phyloP scores from a whole-genome alignment of 2,797 vertebrate genomes.

The Aselliscus stoliczkanus region DNA sequence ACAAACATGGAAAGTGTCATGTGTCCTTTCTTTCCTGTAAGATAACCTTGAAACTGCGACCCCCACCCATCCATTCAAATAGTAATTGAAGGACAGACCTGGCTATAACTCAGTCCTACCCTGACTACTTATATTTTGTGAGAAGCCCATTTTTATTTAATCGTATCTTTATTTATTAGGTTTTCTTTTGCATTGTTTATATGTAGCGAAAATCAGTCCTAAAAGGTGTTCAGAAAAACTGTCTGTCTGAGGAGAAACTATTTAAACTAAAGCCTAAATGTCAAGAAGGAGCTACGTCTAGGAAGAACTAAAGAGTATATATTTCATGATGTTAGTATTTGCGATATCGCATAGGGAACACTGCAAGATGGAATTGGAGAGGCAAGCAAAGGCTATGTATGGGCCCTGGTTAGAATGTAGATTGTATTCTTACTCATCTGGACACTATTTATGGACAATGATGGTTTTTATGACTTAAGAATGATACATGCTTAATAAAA shows the following conservation, averaged over 20 bases:
- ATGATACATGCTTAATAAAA: not conserved
- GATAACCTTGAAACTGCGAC: not conserved
- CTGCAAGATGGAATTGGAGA: not conserved
- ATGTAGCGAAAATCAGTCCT: not conserved
- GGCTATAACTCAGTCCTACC: not conserved
- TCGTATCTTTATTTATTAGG: not conserved
- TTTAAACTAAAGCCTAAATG: not conserved
- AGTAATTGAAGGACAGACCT: not conserved
- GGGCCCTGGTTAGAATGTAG: not conserved
- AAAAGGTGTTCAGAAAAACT: not conserved
- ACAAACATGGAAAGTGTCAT: not conserved
- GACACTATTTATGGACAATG: not conserved
- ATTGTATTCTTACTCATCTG: not conserved
- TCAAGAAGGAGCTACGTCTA: not conserved
- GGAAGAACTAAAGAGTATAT: not conserved
- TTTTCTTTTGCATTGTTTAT: not conserved
- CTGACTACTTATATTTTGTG: not conserved
- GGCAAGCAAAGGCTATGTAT: not conserved
- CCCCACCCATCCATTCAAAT: rapidly evolving
- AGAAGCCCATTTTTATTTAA: not conserved
- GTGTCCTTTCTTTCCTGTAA: not conserved
- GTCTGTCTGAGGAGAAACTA: not conserved
- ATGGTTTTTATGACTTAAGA: not conserved
- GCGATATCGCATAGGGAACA: not conserved
- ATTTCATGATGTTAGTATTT: not conserved